Evolutionary conservation across 2,113 vertebrate species (phyloP).

Genomic region (Pluvialis apricaria): DNA sequence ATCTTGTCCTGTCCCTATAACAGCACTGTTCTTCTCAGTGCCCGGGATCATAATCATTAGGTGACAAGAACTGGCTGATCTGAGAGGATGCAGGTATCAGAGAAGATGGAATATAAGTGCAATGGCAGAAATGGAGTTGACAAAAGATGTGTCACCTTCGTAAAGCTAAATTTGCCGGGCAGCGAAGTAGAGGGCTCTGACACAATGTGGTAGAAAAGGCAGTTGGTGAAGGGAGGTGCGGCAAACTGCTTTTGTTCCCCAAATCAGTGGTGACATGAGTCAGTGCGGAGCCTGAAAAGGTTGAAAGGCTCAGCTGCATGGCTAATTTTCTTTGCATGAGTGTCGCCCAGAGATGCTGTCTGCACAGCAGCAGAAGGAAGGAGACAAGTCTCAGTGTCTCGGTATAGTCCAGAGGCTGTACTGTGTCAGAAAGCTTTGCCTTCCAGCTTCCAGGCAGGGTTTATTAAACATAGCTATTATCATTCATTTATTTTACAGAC

Average conservation of each 20-base stretch:
- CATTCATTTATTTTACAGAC: neutral
- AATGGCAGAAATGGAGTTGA: neutral
- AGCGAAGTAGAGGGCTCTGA: neutral
- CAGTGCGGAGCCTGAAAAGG: neutral
- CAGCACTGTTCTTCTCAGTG: neutral
- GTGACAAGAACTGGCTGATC: neutral
- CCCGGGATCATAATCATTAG: neutral
- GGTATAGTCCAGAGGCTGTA: neutral
- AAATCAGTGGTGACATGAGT: too few relatives aligned
- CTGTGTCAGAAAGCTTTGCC: neutral
- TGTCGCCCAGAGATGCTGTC: neutral
- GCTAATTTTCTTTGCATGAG: neutral
- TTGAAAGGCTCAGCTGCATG: neutral
- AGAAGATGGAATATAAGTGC: neutral
- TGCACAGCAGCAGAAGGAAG: neutral
- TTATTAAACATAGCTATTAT: neutral
- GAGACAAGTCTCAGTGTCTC: neutral
- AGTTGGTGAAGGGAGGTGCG: neutral
- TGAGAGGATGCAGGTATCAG: neutral
- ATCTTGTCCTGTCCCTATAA: neutral
- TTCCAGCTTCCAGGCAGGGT: neutral
- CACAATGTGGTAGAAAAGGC: neutral
- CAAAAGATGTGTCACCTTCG: neutral
- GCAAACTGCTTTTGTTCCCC: neutral
- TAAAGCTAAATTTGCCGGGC: neutral